A percentile compares a stretch with the other conserved stretches of the same genome.
These are phyloP conservation scores for Etheostoma spectabile DNA, from an alignment of 2,113 vertebrate genomes.

Conservation along the genomic window DNA sequence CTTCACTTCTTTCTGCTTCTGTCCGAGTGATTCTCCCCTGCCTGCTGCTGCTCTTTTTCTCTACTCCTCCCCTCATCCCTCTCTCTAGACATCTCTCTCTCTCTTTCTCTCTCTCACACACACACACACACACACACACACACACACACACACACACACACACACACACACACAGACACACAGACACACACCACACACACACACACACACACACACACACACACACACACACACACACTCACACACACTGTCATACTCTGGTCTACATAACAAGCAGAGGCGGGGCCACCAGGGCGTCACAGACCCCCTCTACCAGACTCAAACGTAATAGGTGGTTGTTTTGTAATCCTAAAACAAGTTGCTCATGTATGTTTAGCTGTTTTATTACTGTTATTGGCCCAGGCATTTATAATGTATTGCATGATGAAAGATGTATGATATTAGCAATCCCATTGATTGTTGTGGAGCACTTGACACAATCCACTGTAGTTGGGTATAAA, in stretches of 20 bases:
- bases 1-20: neutral
- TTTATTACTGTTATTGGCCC: neutral
- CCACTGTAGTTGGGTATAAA: neutral
- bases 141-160: conserved; percentile 6
- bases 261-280: neutral
- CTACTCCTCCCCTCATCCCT: neutral
- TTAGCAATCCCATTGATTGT: neutral
- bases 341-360: neutral
- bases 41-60: neutral
- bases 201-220: conserved; percentile 5
- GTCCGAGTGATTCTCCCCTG: neutral
- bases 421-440: neutral
- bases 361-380: neutral
- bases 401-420: neutral
- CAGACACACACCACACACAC: no score
- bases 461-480: neutral
- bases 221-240: conserved; percentile 2
- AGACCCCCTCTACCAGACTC: no score
- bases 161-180: conserved; percentile 8
- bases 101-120: neutral
- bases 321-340: no score
- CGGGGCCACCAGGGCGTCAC: neutral
- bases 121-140: conserved; percentile 6
- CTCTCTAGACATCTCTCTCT: neutral
- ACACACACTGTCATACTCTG: neutral